These are phyloP conservation scores for Balearica regulorum DNA, from an alignment of 2,797 vertebrate genomes.

Conservation along the genomic window DNA sequence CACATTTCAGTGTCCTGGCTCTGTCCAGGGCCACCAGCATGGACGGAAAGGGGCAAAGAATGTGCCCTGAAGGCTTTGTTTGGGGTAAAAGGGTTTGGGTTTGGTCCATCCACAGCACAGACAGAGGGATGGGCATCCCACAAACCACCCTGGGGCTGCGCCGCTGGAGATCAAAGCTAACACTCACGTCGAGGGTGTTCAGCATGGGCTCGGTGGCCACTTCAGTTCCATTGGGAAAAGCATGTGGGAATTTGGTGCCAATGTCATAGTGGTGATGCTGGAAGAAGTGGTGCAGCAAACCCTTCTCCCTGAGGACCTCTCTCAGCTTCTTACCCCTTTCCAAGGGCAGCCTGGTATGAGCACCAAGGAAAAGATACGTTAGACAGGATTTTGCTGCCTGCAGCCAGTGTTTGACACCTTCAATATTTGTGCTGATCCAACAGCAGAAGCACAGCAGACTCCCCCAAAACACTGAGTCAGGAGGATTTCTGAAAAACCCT, in stretches of 20 bases:
- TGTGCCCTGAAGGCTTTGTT: neutral
- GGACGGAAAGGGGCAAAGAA: neutral
- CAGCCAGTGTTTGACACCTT: neutral
- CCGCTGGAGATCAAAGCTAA: neutral
- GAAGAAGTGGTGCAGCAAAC: conserved; percentile 71
- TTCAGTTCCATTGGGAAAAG: neutral
- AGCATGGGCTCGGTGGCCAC: conserved; percentile 64
- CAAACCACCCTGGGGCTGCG: rapidly evolving
- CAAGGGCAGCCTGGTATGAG: conserved; percentile 72
- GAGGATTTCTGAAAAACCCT: neutral
- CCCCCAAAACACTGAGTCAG: neutral
- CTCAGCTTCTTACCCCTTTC: conserved; percentile 78
- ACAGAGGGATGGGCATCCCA: neutral
- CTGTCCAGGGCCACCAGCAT: rapidly evolving
- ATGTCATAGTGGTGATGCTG: conserved; percentile 9
- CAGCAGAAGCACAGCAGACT: neutral
- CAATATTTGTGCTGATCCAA: neutral
- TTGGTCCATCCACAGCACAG: neutral
- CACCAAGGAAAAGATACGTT: neutral
- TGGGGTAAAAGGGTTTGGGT: neutral
- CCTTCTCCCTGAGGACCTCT: conserved; percentile 68
- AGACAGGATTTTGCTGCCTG: neutral
- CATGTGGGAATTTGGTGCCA: conserved; percentile 48
- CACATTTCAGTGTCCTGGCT: neutral
- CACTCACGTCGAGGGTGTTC: conserved; percentile 78